Evolutionary conservation across 2,888 invertebrate genomes (phyloP).

Genomic region (Ernsta delagoae): DNA sequence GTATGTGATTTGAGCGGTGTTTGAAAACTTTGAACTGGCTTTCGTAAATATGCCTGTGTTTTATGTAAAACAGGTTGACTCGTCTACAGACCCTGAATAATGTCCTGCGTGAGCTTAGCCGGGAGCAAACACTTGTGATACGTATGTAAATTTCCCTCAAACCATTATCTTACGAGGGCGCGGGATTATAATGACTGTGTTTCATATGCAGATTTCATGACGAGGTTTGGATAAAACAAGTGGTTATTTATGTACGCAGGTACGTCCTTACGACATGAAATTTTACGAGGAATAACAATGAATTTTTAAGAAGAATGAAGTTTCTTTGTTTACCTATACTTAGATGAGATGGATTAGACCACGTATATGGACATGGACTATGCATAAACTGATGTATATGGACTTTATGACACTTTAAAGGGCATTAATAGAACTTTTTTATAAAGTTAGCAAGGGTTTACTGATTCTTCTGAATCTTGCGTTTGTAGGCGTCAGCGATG

Average conservation of each 20-base stretch:
- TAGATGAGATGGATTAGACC: no score
- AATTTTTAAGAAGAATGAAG: no score
- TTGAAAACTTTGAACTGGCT: neutral
- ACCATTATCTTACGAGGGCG: slow-evolving; percentile 10
- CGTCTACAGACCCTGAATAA: slow-evolving; percentile 2
- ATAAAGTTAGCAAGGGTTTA: no score
- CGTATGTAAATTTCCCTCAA: slow-evolving; percentile 8
- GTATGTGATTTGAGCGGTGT: neutral
- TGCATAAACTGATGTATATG: neutral
- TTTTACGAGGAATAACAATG: neutral
- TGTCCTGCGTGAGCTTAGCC: slow-evolving; percentile 4
- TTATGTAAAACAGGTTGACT: neutral
- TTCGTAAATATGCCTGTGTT: neutral
- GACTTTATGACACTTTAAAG: no score
- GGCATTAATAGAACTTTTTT: no score
- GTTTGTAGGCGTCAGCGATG: no score
- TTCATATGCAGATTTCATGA: slow-evolving; percentile 12
- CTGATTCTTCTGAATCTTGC: no score
- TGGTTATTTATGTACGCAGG: neutral
- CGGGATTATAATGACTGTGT: slow-evolving; percentile 7
- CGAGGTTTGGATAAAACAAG: slow-evolving; percentile 4
- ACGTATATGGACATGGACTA: neutral
- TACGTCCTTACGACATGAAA: neutral
- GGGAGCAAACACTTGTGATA: slow-evolving; percentile 12
- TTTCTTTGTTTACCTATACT: no score